Evolutionary conservation across 2,888 invertebrate genomes (phyloP), one percentile per base, ranked within the genome.

Genomic region (Stenodema calcarata): DNA sequence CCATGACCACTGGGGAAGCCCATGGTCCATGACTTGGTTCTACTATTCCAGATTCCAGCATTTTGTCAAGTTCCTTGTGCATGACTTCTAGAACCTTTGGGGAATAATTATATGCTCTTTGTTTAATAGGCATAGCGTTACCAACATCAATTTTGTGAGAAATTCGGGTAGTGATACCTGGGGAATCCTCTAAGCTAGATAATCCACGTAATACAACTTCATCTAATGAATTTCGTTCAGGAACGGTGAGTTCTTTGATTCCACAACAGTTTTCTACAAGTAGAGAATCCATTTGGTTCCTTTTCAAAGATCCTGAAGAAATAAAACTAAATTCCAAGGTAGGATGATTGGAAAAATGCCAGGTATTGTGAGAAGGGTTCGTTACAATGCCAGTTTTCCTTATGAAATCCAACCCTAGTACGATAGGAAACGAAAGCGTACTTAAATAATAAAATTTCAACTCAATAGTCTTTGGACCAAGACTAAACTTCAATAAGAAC

Each of bases 41-140:
- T n/a, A n/a, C n/a, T n/a, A n/a, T n/a, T n/a, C n/a, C n/a, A n/a
- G n/a, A n/a, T n/a, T n/a, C n/a, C n/a, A n/a, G n/a, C n/a, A n/a
- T n/a, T n/a, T n/a, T n/a, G 0, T 84, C 73, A 2, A 84, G n/a
- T 44, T 84, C 75, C 28, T 42, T 6, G 42, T 84, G 35, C 83
- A 70, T 69, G 16, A 18, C n/a, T n/a, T n/a, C n/a, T n/a, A n/a
- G n/a, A n/a, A n/a, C n/a, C n/a, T n/a, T n/a, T n/a, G n/a, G n/a
- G n/a, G n/a, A n/a, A n/a, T n/a, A n/a, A n/a, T n/a, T n/a, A n/a
- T n/a, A n/a, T n/a, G n/a, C n/a, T n/a, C n/a, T n/a, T n/a, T n/a
- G n/a, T n/a, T n/a, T n/a, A n/a, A n/a, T n/a, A n/a, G n/a, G n/a
- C n/a, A n/a, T n/a, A n/a, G n/a, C n/a, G n/a, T n/a, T n/a, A n/a